A percentile compares a stretch with the other conserved stretches of the same genome.
Evolutionary conservation across 2,888 invertebrate species (phyloP).

Genomic region (Tipula helvola): DNA sequence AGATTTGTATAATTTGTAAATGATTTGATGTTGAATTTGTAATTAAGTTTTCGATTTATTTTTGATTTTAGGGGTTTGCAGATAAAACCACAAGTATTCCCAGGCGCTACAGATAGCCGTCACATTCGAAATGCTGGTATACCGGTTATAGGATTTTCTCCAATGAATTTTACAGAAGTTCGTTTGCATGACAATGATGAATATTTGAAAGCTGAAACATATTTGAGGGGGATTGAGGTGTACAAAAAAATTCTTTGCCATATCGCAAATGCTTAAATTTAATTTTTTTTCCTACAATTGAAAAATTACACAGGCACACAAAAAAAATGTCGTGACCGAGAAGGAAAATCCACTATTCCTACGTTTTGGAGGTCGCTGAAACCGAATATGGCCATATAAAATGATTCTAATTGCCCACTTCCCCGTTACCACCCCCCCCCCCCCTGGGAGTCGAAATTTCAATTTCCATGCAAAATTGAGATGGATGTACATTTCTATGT

Average conservation of each 20-base stretch:
- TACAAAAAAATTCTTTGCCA: slow-evolving; percentile 34
- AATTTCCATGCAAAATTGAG: no score
- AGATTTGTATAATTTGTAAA: slow-evolving; percentile 39
- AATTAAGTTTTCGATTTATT: no score
- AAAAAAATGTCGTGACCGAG: no score
- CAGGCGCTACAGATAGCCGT: slow-evolving; percentile 67
- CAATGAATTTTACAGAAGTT: slow-evolving; percentile 73
- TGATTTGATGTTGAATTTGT: neutral
- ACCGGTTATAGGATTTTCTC: slow-evolving; percentile 83
- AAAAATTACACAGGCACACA: no score
- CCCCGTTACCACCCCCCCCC: no score
- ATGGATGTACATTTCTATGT: no score
- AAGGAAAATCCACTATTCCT: no score
- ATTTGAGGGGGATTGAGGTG: slow-evolving; percentile 69
- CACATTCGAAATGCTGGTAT: slow-evolving; percentile 57
- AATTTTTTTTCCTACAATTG: no score
- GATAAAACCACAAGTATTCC: slow-evolving; percentile 46
- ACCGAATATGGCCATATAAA: no score
- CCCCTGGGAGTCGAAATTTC: no score
- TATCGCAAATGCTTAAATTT: neutral
- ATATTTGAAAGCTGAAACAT: slow-evolving; percentile 61
- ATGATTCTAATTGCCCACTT: no score
- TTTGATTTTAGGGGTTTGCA: slow-evolving; percentile 30
- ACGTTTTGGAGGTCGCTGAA: no score
- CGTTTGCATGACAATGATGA: slow-evolving; percentile 89